Conservation (phyloP, 2,113 vertebrate genomes). For the Onychostruthus taczanowskii region DNA sequence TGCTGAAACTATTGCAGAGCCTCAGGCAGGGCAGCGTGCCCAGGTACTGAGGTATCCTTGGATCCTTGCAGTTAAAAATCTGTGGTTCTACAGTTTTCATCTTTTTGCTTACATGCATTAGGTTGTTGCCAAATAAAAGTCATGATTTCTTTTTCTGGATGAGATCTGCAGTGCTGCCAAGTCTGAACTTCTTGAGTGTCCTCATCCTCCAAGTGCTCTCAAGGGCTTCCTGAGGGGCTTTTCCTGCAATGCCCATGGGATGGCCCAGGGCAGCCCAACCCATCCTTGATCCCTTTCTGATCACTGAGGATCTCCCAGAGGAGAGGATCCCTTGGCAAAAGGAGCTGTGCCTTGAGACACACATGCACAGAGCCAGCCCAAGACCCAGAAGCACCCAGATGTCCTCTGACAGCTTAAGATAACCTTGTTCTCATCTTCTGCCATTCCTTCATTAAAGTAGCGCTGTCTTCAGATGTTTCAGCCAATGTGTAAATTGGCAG, state of each 20-base stretch:
- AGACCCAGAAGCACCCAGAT: background rate
- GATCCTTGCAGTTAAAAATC: background rate
- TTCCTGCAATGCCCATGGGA: background rate
- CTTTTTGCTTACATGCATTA: background rate
- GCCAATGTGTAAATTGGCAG: background rate
- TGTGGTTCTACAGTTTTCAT: background rate
- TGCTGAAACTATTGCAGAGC: background rate
- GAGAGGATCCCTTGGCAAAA: background rate
- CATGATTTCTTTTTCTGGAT: background rate
- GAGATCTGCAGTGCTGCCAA: background rate
- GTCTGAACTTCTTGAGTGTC: background rate
- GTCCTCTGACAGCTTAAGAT: background rate
- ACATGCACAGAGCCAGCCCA: background rate
- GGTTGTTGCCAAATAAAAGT: background rate
- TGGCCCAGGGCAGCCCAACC: background rate
- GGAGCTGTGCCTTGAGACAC: rapidly evolving
- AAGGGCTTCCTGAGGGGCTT: background rate
- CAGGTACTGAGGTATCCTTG: background rate
- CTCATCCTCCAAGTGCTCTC: background rate
- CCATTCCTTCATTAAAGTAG: background rate
- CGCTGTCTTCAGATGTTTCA: background rate
- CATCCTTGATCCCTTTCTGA: background rate
- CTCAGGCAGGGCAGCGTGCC: background rate
- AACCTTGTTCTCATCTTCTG: background rate
- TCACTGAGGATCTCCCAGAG: background rate